Percentiles rank a stretch among this genome's conserved stretches.
Conservation (phyloP, 2,113 vertebrate species). For the Numenius arquata region DNA sequence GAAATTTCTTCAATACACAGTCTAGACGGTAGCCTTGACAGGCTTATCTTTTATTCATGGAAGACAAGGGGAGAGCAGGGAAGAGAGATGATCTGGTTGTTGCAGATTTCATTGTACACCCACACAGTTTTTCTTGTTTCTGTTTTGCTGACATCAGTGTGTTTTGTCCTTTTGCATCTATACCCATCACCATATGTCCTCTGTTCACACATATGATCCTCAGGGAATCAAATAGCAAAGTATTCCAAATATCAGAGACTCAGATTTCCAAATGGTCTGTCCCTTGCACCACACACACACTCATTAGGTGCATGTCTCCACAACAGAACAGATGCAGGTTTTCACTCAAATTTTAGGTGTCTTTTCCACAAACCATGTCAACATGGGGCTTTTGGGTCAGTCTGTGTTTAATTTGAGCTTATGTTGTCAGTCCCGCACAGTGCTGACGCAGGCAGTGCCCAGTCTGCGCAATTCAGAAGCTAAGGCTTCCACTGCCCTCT, state of each 20-base stretch:
- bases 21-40: not conserved
- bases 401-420: not conserved
- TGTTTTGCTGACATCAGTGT: conserved; percentile 4
- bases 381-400: not conserved
- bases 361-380: not conserved
- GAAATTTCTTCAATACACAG: not conserved
- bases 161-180: conserved; percentile 21
- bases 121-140: not conserved
- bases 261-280: not conserved
- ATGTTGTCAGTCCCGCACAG: not conserved
- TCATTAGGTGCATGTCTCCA: not conserved
- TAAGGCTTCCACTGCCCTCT: not conserved
- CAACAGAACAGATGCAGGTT: not conserved
- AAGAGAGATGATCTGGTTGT: not conserved
- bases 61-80: not conserved
- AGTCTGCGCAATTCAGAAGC: not conserved
- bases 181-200: not conserved
- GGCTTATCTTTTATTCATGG: conserved; percentile 38
- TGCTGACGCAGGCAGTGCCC: not conserved
- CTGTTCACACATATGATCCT: not conserved
- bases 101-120: conserved; percentile 1
- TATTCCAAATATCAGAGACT: not conserved
- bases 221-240: not conserved
- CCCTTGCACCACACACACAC: not conserved
- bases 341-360: not conserved